Percentiles rank a stretch among this genome's conserved stretches.
These are phyloP conservation scores for Anisognathus igniventris DNA, from an alignment of 2,797 vertebrate genomes.

Conservation along the genomic window DNA sequence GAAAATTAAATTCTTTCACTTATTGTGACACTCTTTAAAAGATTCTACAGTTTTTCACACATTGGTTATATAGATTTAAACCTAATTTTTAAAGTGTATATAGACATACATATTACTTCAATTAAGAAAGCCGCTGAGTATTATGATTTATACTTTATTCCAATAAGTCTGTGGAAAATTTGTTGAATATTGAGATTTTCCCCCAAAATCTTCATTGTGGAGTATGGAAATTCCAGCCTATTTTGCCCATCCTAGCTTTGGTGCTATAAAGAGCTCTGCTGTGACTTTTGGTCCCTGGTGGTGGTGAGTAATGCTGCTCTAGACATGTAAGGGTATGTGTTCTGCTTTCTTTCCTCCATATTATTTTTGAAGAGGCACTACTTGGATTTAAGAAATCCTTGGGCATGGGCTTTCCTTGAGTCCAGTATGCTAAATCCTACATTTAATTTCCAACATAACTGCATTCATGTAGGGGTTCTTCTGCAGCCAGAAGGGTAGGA, in stretches of 20 bases:
- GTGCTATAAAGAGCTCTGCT: neutral
- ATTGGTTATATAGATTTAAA: neutral
- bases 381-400: neutral
- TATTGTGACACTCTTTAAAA: neutral
- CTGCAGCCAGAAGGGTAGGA: neutral
- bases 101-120: neutral
- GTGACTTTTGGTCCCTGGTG: neutral
- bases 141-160: neutral
- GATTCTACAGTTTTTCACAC: neutral
- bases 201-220: neutral
- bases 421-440: neutral
- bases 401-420: neutral
- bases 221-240: neutral
- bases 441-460: neutral
- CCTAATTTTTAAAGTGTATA: neutral
- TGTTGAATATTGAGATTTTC: neutral
- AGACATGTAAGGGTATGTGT: fast-evolving
- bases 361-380: neutral
- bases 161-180: neutral
- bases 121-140: neutral
- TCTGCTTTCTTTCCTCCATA: neutral
- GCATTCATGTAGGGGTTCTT: neutral
- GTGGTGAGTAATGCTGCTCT: neutral
- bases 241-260: neutral
- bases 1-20: neutral